Conservation (phyloP, 2,888 invertebrate species). For the Dichetophora obliterata region DNA sequence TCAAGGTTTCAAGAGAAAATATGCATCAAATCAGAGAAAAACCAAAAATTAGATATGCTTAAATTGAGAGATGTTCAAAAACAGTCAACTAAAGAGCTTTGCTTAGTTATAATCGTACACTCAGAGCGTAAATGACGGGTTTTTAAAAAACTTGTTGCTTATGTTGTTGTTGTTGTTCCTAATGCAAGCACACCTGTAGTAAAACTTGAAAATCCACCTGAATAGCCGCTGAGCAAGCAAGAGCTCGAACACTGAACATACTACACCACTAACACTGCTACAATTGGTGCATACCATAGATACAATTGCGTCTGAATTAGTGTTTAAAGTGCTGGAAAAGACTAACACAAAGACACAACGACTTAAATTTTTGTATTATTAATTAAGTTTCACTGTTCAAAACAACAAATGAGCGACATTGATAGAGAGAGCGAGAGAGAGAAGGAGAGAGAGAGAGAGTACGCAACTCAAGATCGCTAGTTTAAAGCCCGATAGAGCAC, state of each 20-base stretch:
- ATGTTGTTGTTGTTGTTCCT: neutral
- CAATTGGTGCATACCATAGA: neutral
- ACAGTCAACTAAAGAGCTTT: too few relatives aligned
- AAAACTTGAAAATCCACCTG: constrained; percentile 24
- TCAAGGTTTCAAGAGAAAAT: neutral
- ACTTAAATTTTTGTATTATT: neutral
- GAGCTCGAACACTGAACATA: constrained; percentile 10
- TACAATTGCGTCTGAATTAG: neutral
- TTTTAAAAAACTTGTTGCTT: neutral
- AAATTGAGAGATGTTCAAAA: too few relatives aligned
- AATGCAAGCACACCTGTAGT: constrained; percentile 21
- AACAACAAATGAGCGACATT: neutral
- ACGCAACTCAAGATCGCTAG: neutral
- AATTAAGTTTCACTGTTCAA: neutral
- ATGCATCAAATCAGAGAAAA: neutral
- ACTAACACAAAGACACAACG: neutral
- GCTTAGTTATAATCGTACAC: neutral
- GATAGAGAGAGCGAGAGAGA: neutral
- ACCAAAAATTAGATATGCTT: neutral
- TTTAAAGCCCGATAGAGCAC: neutral
- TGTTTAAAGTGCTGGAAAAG: neutral
- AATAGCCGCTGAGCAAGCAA: neutral
- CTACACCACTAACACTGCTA: neutral
- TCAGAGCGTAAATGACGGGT: neutral
- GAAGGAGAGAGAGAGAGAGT: neutral